phyloP scores from a whole-genome alignment of 2,113 vertebrate species.

The Gymnogyps californianus region DNA sequence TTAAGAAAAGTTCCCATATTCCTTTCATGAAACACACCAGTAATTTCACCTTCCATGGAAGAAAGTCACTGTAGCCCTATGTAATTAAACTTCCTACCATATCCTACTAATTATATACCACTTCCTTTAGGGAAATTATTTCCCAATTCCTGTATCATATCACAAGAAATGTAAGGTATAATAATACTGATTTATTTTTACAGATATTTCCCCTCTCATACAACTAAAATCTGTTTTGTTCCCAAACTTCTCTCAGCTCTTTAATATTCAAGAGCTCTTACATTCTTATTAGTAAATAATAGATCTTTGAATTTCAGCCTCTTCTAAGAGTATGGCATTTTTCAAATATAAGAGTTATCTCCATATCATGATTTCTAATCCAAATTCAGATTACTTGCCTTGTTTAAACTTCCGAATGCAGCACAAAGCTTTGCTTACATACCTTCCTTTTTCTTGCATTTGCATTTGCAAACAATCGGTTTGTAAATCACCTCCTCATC shows the following conservation, averaged over 20 bases:
- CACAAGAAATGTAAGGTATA: background rate
- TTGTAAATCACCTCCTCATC: background rate
- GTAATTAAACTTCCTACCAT: background rate
- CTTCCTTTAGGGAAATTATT: conserved; percentile 36
- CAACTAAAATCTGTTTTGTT: background rate
- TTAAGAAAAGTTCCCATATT: background rate
- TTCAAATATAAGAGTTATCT: background rate
- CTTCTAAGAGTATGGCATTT: background rate
- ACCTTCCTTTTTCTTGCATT: background rate
- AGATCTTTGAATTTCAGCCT: background rate
- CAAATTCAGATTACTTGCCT: background rate
- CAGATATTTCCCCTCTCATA: background rate
- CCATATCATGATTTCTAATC: background rate
- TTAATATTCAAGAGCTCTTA: background rate
- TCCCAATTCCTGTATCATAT: background rate
- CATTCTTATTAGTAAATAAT: background rate
- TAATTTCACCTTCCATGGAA: background rate
- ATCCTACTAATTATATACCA: background rate
- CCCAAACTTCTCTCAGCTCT: background rate
- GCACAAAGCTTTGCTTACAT: background rate
- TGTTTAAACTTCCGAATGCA: background rate
- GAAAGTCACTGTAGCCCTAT: background rate
- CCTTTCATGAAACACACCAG: background rate
- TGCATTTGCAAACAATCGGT: background rate
- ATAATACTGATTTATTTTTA: conserved; percentile 5